Conservation (phyloP, 2,888 invertebrate genomes). For the Spisula solida region DNA sequence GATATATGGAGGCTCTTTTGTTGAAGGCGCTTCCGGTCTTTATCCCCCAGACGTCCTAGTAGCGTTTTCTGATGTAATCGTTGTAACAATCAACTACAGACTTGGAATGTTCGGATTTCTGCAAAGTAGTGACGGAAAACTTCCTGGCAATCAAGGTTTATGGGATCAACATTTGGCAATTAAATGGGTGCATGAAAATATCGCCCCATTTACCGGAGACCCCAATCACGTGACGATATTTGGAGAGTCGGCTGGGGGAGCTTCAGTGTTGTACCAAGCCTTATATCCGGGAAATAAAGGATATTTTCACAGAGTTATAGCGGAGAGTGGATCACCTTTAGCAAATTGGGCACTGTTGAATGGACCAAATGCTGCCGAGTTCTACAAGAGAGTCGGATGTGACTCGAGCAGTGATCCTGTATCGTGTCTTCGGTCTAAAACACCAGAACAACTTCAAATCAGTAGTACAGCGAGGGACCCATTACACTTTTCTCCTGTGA, state of each 20-base stretch:
- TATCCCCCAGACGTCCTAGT: not conserved
- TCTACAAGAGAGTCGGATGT: constrained; percentile 29
- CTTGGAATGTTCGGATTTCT: constrained; percentile 64
- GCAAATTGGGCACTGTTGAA: constrained; percentile 38
- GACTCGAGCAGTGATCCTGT: constrained; percentile 23
- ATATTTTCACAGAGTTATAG: constrained; percentile 55
- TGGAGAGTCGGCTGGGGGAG: constrained; percentile 64
- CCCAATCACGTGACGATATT: constrained; percentile 62
- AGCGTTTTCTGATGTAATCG: not conserved
- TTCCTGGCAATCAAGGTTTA: constrained; percentile 65
- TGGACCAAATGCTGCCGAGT: constrained; percentile 31
- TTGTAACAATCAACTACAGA: constrained; percentile 38
- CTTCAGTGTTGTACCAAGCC: constrained; percentile 59
- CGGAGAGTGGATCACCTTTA: constrained; percentile 58
- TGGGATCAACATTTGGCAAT: constrained; percentile 68
- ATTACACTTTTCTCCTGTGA: constrained; percentile 25
- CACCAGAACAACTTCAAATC: constrained; percentile 19
- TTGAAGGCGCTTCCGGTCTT: constrained; percentile 19
- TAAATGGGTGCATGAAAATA: constrained; percentile 67
- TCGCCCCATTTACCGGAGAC: constrained; percentile 56
- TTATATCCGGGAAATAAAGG: constrained; percentile 67
- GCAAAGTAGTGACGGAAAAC: constrained; percentile 37
- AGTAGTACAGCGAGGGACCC: not conserved
- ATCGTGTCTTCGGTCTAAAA: constrained; percentile 37
- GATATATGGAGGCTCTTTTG: constrained; percentile 64